Conservation (phyloP, 2,797 vertebrate species). For the Balearica regulorum region DNA sequence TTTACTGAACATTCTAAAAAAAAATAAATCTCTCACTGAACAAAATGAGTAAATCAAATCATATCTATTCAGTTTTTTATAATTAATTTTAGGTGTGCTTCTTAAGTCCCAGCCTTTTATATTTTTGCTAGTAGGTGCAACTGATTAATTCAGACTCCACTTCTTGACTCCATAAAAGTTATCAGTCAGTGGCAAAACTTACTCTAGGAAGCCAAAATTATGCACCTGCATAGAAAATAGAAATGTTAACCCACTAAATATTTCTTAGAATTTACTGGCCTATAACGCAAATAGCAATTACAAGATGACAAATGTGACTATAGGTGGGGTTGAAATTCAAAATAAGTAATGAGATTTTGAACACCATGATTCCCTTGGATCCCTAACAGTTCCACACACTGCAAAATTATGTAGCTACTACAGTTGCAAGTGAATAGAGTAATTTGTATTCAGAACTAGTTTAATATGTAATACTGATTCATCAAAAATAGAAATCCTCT, state of each 20-base stretch:
- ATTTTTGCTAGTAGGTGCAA: not conserved
- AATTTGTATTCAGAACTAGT: not conserved
- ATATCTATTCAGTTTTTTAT: not conserved
- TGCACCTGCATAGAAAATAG: not conserved
- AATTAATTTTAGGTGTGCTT: not conserved
- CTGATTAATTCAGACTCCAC: not conserved
- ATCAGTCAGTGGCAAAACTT: not conserved
- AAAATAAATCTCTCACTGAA: not conserved
- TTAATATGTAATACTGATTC: not conserved
- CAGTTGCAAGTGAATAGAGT: not conserved
- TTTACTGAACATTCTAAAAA: not conserved
- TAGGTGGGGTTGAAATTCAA: not conserved
- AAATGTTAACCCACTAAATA: not conserved
- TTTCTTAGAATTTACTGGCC: not conserved
- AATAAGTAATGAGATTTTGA: not conserved
- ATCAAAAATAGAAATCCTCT: not conserved
- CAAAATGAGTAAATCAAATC: not conserved
- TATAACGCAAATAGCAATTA: not conserved
- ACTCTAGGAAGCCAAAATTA: not conserved
- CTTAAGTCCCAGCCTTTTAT: not conserved
- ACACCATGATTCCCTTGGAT: not conserved
- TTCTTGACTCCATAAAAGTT: not conserved
- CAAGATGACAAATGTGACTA: not conserved
- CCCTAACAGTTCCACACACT: not conserved
- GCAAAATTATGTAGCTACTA: not conserved